Evolutionary conservation across 2,113 vertebrate species (phyloP), one percentile per base, ranked within the genome.

Genomic region (Candoia aspera): DNA sequence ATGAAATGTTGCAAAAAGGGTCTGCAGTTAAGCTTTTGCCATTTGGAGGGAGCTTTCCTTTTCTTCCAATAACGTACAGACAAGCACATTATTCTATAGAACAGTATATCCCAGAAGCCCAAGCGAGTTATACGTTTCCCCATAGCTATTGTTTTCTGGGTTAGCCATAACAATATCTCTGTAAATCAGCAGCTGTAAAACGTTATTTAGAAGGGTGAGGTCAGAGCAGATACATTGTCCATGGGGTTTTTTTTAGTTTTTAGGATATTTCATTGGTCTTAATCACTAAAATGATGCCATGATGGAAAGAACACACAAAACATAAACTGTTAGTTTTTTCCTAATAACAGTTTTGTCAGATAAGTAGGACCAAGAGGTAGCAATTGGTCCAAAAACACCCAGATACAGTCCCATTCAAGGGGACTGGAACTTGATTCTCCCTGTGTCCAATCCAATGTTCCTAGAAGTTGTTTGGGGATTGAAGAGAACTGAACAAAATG

Each of bases 91-190:
- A 46, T 89, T 85, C 73, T 42, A 85, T 24, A 62, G 87, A 89
- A 64, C 49, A 92, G 64, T 89, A 9, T 90, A 95, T 59, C 90
- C 5, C 59, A 55, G 86, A 94, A 93, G 49, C 49, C 49, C 58
- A 89, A 91, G 94, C 93, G 42, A 19, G 90, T 92, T 94, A 85
- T 59, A 91, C 91, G 0, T 83, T 88, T n/a, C 29, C 57, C 49
- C 42, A 13, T 46, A 57, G 49, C 62, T 86, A 84, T 29, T 95
- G 68, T 93, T 93, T 95, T 92, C 85, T 90, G 93, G 90, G 57
- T 93, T 92, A 94, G 86, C 91, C 46, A 95, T 88, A 87, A 87
- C 19, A 90, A 42, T 88, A 94, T 53, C 6, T 92, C 59, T 62
- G 83, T 0, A 1, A 68, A 73, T 26, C 92, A 88, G 57, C 29